Evolutionary conservation across 2,888 invertebrate species (phyloP), one percentile per base, ranked within the genome.

Genomic region (Drosophila robusta): DNA sequence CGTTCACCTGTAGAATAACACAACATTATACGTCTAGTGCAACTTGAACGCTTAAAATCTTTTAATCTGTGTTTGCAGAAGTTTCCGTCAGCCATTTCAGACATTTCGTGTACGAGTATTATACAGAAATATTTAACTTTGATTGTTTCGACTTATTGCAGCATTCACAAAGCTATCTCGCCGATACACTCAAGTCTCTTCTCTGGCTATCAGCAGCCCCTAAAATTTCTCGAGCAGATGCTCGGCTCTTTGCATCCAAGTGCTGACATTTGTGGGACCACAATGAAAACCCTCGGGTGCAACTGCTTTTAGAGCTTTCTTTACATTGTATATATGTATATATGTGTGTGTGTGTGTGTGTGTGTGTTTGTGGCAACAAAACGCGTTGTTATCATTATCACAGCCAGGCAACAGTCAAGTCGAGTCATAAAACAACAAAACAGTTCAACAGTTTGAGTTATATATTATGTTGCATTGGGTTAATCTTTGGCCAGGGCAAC

Each of bases 321-420:
- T 56, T 51, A 51, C 67, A 58, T 64, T 64, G 47, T 56, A 7
- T 56, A 1, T 49, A 14, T 14, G 14, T 52, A 24, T 54, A 6
- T 18, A 2, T 18, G 18, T 18, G 18, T 55, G 18, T 44, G 34
- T 34, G 22, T 42, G 46, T 47, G 8, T 56, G 32, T 54, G 14
- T 56, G 22, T 54, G 38, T 71, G 50, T 52, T 38, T 50, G 54
- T 47, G 26, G 54, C 36, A 64, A 73, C 64, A 70, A 63, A 75
- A 65, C 56, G 51, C 78, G 78, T 22, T 70, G 68, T 79, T 86
- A 82, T 88, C 81, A 86, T 86, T 79, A 86, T 87, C 86, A 68
- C 47, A 85, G 68, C 29, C 78, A 69, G 69, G 54, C 78, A 74
- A 76, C 66, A 74, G 63, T 57, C 69, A 63, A 65, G 79, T 71